Conservation (phyloP, 2,113 vertebrate species). For the Tricholaema leucomelas region DNA sequence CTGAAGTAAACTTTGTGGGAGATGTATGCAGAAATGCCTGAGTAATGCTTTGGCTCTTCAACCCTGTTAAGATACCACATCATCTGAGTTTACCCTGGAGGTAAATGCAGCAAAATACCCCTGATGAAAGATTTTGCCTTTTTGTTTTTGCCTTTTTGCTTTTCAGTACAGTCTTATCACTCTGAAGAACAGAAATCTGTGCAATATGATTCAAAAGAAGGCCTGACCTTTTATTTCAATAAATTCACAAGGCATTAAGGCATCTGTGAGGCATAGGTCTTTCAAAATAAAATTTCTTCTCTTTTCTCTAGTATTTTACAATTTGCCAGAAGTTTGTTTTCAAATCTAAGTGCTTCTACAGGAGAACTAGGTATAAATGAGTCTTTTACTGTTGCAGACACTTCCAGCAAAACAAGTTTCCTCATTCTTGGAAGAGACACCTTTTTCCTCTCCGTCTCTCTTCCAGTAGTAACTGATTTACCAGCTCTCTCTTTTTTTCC, state of each 20-base stretch:
- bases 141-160: not conserved
- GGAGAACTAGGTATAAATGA: not conserved
- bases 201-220: not conserved
- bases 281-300: not conserved
- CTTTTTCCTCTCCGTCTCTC: not conserved
- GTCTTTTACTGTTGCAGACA: not conserved
- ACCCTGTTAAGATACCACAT: not conserved
- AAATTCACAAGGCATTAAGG: not conserved
- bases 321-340: not conserved
- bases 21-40: not conserved
- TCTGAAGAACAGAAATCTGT: not conserved
- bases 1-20: conserved; percentile 2
- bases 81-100: not conserved
- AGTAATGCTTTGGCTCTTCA: not conserved
- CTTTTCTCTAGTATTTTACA: not conserved
- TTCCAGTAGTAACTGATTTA: not conserved
- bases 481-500: not conserved
- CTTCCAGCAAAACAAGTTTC: not conserved
- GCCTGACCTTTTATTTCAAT: not conserved
- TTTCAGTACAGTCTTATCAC: not conserved
- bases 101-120: not conserved
- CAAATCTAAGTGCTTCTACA: not conserved
- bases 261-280: not conserved
- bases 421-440: not conserved
- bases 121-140: not conserved